Percentiles rank a stretch among this genome's conserved stretches.
These are phyloP conservation scores for Heteractis magnifica DNA, from an alignment of 92 coral and sea anemone genomes.

Conservation along the genomic window DNA sequence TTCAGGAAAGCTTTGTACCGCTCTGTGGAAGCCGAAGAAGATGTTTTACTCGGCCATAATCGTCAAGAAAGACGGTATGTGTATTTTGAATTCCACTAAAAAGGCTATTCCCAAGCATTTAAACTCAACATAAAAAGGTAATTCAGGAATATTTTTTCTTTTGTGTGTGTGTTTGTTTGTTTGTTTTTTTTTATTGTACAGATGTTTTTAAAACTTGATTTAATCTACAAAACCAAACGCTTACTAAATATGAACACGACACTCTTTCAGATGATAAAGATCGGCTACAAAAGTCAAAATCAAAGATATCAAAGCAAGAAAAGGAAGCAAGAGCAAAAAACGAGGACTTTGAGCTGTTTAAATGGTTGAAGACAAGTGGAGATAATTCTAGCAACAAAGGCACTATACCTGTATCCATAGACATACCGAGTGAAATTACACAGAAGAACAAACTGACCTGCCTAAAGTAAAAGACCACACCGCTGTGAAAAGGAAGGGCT, in stretches of 20 bases:
- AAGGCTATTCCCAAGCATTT: background rate
- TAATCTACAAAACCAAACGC: background rate
- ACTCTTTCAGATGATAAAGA: background rate
- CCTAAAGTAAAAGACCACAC: background rate
- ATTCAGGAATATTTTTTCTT: background rate
- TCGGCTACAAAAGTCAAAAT: background rate
- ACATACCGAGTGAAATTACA: background rate
- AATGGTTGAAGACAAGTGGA: background rate
- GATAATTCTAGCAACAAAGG: too few species aligned
- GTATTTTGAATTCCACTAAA: background rate
- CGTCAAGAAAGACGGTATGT: conserved; percentile 2
- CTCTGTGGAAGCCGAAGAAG: conserved; percentile 14
- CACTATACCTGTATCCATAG: background rate
- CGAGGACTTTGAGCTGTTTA: background rate
- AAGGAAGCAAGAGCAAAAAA: background rate
- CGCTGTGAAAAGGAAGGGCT: background rate
- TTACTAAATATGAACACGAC: background rate
- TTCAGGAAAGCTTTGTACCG: background rate
- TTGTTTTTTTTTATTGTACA: background rate
- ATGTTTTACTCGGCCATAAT: background rate
- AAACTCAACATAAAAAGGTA: background rate
- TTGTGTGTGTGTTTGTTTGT: too few species aligned
- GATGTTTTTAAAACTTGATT: background rate
- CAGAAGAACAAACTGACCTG: background rate
- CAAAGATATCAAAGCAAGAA: background rate